Evolutionary conservation across 2,888 invertebrate genomes (phyloP).

Genomic region (Metallyticus violacea): DNA sequence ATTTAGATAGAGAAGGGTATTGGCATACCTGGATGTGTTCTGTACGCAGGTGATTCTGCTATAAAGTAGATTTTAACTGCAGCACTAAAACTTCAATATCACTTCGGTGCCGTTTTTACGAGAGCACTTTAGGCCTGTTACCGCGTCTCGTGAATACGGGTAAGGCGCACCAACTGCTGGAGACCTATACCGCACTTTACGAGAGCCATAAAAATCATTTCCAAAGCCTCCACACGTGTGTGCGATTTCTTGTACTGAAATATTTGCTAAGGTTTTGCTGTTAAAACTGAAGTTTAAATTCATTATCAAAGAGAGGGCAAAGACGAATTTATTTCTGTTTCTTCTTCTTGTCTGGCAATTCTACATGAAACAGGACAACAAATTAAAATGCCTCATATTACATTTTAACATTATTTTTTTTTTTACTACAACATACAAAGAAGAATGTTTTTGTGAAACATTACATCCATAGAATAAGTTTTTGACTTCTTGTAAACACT

Average conservation of each 20-base stretch:
- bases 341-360: neutral
- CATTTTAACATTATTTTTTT: too few relatives aligned
- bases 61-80: neutral
- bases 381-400: too few relatives aligned
- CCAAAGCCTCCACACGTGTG: neutral
- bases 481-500: too few relatives aligned
- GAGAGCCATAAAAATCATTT: neutral
- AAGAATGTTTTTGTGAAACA: too few relatives aligned
- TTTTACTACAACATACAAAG: too few relatives aligned
- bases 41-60: neutral
- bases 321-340: neutral
- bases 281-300: neutral
- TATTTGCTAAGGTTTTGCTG: neutral
- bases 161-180: too few relatives aligned
- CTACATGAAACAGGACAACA: too few relatives aligned
- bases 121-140: neutral
- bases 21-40: neutral
- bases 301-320: neutral
- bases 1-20: neutral
- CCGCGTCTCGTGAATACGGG: neutral
- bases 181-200: neutral
- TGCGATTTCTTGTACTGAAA: neutral
- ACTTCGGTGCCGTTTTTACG: neutral
- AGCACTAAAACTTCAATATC: neutral
- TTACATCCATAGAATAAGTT: too few relatives aligned